Evolutionary conservation across 2,113 vertebrate genomes (phyloP).

Genomic region (Vulpes ferrilata): DNA sequence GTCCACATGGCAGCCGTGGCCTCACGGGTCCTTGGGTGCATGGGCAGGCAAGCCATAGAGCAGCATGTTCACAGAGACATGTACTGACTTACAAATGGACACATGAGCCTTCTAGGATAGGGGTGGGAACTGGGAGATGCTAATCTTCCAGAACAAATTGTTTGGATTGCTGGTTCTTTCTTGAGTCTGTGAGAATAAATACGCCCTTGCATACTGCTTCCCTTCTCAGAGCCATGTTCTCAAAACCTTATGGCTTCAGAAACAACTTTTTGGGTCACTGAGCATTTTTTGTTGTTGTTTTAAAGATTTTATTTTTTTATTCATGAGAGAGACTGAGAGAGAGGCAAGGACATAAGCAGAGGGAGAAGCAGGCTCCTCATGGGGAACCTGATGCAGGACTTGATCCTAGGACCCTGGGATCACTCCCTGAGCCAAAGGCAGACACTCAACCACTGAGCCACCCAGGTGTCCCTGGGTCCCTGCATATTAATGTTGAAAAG

Average conservation of each 20-base stretch:
- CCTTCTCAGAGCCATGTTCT: not conserved
- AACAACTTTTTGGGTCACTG: not conserved
- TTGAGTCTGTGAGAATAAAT: not conserved
- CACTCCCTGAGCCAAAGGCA: too few species aligned
- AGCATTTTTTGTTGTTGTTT: too few species aligned
- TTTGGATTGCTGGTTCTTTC: not conserved
- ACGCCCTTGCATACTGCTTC: not conserved
- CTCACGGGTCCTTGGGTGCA: accelerated
- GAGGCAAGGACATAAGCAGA: too few species aligned
- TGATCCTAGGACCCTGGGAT: too few species aligned
- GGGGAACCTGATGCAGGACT: too few species aligned
- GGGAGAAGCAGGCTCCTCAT: too few species aligned
- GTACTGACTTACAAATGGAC: not conserved
- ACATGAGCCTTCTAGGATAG: not conserved
- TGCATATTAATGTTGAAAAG: not conserved
- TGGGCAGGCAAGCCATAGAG: accelerated
- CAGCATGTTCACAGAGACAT: not conserved
- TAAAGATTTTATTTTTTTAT: too few species aligned
- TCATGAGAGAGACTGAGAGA: too few species aligned
- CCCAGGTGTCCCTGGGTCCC: not conserved
- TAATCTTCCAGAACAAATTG: not conserved
- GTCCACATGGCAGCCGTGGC: not conserved
- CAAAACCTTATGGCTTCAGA: not conserved
- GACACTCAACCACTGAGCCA: too few species aligned
- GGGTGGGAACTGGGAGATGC: not conserved